Evolutionary conservation across 2,113 vertebrate species (phyloP).

Genomic region (Macroglossus sobrinus): DNA sequence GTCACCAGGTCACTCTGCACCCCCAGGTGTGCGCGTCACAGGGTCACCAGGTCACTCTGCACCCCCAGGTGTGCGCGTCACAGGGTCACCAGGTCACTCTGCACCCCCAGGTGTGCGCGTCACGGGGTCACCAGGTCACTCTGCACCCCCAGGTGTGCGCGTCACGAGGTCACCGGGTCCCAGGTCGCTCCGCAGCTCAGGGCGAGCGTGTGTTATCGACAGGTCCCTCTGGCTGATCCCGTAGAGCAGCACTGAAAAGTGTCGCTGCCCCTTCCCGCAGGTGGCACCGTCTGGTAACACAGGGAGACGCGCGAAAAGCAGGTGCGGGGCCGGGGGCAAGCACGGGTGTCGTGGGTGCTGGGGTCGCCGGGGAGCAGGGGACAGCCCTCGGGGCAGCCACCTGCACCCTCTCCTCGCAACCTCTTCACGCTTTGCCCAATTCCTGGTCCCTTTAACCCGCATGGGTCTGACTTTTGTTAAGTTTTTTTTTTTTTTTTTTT

Average conservation of each 20-base stretch:
- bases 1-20: fast-evolving
- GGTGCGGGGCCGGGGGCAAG: fast-evolving
- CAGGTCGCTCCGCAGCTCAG: fast-evolving
- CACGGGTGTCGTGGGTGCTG: fast-evolving
- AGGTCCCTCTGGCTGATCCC: fast-evolving
- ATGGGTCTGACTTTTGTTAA: too few relatives aligned
- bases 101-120: too few relatives aligned
- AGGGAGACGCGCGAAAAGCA: not conserved
- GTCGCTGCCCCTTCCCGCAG: not conserved
- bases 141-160: too few relatives aligned
- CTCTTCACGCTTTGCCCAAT: fast-evolving
- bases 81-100: too few relatives aligned
- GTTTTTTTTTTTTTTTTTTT: not conserved
- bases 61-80: too few relatives aligned
- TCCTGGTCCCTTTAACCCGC: not conserved
- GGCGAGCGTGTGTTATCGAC: fast-evolving
- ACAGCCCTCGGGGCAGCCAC: too few relatives aligned
- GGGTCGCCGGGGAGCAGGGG: not conserved
- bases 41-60: too few relatives aligned
- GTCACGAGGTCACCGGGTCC: too few relatives aligned
- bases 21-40: too few relatives aligned
- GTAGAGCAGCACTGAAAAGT: not conserved
- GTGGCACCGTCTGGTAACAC: not conserved
- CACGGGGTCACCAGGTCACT: too few relatives aligned
- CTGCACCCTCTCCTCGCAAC: fast-evolving